Conservation (phyloP, 2,888 invertebrate genomes). For the Eremobia ochroleuca region DNA sequence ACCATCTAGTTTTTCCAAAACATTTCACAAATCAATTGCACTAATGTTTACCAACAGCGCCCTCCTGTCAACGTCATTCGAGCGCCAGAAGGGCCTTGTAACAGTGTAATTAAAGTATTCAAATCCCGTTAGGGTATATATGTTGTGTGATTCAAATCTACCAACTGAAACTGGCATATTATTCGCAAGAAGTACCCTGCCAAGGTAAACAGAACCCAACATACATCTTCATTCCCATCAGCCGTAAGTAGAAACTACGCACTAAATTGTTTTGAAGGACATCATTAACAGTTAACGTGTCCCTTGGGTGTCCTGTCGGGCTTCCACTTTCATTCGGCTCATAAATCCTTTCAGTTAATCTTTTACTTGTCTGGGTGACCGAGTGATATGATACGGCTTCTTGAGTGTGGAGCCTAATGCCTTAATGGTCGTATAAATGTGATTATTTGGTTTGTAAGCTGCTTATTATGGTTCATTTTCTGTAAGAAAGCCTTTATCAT, state of each 20-base stretch:
- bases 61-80: background rate
- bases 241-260: conserved; percentile 30
- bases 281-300: conserved; percentile 53
- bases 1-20: background rate
- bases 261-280: conserved; percentile 55
- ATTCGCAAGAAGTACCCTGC: background rate
- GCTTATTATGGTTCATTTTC: background rate
- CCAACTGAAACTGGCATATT: background rate
- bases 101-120: background rate
- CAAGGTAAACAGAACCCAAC: conserved; percentile 22
- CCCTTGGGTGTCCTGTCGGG: conserved; percentile 50
- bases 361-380: conserved; percentile 29
- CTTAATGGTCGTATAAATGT: background rate
- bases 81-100: background rate
- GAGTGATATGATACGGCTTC: conserved; percentile 34
- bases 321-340: conserved; percentile 41
- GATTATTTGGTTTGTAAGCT: conserved; percentile 4
- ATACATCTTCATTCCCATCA: conserved; percentile 25
- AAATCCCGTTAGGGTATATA: no score
- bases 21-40: background rate
- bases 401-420: conserved; percentile 11
- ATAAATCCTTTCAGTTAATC: conserved; percentile 55
- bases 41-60: background rate
- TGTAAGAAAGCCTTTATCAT: background rate
- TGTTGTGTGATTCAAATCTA: background rate